Conservation (phyloP, 2,888 invertebrate species). For the Abrostola triplasia region DNA sequence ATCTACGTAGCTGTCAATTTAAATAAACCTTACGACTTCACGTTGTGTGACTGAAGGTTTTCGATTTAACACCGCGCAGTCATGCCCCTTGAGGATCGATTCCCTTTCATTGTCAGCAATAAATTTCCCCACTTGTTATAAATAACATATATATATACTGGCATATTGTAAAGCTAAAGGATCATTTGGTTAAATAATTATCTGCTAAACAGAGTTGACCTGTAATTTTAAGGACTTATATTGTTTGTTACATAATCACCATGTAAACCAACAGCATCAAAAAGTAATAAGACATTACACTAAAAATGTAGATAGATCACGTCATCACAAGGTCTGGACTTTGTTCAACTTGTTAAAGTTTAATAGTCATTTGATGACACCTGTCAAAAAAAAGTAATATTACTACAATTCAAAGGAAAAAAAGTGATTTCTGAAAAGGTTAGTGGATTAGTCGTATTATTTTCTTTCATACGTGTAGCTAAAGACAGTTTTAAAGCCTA, state of each 20-base stretch:
- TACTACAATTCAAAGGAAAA: not conserved
- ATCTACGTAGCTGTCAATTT: slow-evolving; percentile 34
- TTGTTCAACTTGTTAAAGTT: no score
- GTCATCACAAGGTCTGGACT: no score
- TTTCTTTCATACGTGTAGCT: no score
- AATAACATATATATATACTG: slow-evolving; percentile 37
- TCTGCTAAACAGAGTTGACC: slow-evolving; percentile 22
- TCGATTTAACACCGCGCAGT: slow-evolving; percentile 59
- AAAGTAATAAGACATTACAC: no score
- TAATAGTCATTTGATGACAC: no score
- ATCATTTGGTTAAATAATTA: not conserved
- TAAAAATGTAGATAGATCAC: not conserved
- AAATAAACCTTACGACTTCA: slow-evolving; percentile 43
- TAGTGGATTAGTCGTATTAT: no score
- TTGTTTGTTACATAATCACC: slow-evolving; percentile 31
- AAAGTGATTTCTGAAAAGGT: not conserved
- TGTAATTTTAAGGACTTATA: slow-evolving; percentile 47
- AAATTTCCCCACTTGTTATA: slow-evolving; percentile 60
- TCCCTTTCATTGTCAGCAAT: slow-evolving; percentile 65
- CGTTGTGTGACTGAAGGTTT: slow-evolving; percentile 62
- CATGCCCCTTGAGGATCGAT: slow-evolving; percentile 62
- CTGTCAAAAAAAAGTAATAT: not conserved
- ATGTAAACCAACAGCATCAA: no score
- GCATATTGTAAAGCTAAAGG: not conserved
- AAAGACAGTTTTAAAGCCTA: no score